Conservation (phyloP, 2,797 vertebrate genomes). For the Ctenochaetus hawaiiensis region DNA sequence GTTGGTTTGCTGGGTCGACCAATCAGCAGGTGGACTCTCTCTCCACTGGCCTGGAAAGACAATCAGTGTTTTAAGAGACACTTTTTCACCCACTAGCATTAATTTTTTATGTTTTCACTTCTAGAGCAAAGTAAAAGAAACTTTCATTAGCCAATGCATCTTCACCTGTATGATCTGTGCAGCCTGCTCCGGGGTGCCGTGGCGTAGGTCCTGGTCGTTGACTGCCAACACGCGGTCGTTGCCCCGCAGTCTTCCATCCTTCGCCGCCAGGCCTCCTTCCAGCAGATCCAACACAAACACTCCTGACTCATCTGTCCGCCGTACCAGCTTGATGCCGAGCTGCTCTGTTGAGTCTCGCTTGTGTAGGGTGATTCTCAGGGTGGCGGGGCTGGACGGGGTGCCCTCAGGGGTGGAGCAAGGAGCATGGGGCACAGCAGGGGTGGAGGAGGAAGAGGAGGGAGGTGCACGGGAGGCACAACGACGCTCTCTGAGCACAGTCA, state of each 20-base stretch:
- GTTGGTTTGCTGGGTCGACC: conserved; percentile 90
- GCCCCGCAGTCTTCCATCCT: conserved; percentile 93
- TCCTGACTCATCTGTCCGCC: conserved; percentile 94
- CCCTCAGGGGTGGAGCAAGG: conserved; percentile 83
- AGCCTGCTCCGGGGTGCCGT: conserved; percentile 96
- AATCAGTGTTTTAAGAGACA: not conserved
- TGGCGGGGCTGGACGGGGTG: conserved; percentile 80
- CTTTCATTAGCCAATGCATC: not conserved
- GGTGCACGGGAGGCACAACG: conserved; percentile 89
- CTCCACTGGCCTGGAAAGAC: conserved; percentile 91
- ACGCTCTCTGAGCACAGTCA: conserved; percentile 95
- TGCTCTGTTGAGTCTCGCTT: conserved; percentile 95
- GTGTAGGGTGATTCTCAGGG: conserved; percentile 92
- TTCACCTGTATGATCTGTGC: conserved; percentile 98
- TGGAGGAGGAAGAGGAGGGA: conserved; percentile 81
- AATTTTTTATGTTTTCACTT: not conserved
- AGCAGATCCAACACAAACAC: conserved; percentile 97
- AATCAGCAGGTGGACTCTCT: conserved; percentile 93
- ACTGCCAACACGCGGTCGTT: conserved; percentile 96
- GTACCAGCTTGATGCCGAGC: conserved; percentile 97
- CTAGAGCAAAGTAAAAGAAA: not conserved
- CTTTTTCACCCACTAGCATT: not conserved
- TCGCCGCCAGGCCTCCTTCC: conserved; percentile 95
- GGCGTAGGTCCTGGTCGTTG: conserved; percentile 95
- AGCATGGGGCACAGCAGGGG: conserved; percentile 75